Evolutionary conservation across 2,113 vertebrate species (phyloP).

Genomic region (Sclerurus mexicanus): DNA sequence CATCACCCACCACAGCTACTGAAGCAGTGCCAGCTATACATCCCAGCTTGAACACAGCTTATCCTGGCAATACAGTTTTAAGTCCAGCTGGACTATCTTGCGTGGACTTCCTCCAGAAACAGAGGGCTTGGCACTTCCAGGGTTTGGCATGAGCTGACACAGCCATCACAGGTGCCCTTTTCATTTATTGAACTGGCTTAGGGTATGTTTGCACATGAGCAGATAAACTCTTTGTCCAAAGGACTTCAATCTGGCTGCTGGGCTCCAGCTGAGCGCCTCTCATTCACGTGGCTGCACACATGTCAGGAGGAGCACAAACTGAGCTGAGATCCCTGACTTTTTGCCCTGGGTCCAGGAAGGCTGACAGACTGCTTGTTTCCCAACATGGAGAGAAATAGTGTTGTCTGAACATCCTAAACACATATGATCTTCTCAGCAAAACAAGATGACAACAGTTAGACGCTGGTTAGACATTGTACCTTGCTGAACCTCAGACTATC

Average conservation of each 20-base stretch:
- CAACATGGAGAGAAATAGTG: background rate
- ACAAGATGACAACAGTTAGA: background rate
- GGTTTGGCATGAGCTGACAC: background rate
- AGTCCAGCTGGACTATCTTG: background rate
- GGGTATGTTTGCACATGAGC: background rate
- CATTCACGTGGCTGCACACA: fast-evolving
- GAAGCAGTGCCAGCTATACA: background rate
- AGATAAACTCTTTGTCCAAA: background rate
- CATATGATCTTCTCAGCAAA: background rate
- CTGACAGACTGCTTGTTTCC: background rate
- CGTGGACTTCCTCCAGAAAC: background rate
- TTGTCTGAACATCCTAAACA: background rate
- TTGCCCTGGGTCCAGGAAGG: fast-evolving
- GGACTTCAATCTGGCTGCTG: background rate
- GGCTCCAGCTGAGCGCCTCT: background rate
- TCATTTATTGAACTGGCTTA: background rate
- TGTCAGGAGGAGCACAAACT: background rate
- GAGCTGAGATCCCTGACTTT: background rate
- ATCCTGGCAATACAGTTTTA: background rate
- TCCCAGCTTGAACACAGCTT: background rate
- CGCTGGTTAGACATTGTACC: background rate
- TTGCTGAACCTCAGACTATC: background rate
- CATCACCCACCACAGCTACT: background rate
- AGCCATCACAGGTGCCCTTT: background rate
- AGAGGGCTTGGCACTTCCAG: background rate